Base-by-base conservation (phyloP, 1,140 invertebrate genomes). In the Dysdera silvatica region DNA sequence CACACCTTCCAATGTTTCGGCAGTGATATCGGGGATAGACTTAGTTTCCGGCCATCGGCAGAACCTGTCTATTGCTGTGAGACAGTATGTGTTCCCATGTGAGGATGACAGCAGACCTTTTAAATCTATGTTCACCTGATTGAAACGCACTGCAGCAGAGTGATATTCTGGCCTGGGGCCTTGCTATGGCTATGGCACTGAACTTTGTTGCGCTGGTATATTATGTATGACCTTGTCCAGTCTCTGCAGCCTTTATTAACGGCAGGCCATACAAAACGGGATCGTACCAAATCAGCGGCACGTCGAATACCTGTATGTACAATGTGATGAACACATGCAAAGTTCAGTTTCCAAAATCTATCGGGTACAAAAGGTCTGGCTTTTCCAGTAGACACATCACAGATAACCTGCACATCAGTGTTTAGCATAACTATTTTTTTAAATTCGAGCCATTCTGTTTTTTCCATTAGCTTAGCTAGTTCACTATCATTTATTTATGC, bases 91-190 rank as follows among this genome's bases (percentile, higher is more conserved):
- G 47, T 61, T 71, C n/a, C 71, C 74, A 10, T 72, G 28, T 0
- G 68, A 69, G 3, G 53, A 52, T 20, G 77, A 75, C 2, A 82
- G 52, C 0, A 75, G 79, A 0, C 78, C 76, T n/a, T n/a, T n/a
- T n/a, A n/a, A n/a, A n/a, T n/a, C n/a, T n/a, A 81, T 65, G 66
- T 82, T 75, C 0, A 81, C 65, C 52, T 79, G 74, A 2, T 69
- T 41, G 54, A 80, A 79, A 20, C 61, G 48, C 3, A 16, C 10
- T n/a, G 54, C 8, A 7, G 41, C 29, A 24, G 18, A 10, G 5
- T 61, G 14, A 41, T 61, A 64, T 8, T 14, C 24, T 18, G 16
- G 33, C 18, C 45, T 28, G 2, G 73, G 65, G n/a, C n/a, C n/a
- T n/a, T 14, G 20, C 40, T 57, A 29, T 61, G 6, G 62, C n/a